Base-by-base conservation (phyloP, 2,113 vertebrate genomes). In the Pungitius pungitius region DNA sequence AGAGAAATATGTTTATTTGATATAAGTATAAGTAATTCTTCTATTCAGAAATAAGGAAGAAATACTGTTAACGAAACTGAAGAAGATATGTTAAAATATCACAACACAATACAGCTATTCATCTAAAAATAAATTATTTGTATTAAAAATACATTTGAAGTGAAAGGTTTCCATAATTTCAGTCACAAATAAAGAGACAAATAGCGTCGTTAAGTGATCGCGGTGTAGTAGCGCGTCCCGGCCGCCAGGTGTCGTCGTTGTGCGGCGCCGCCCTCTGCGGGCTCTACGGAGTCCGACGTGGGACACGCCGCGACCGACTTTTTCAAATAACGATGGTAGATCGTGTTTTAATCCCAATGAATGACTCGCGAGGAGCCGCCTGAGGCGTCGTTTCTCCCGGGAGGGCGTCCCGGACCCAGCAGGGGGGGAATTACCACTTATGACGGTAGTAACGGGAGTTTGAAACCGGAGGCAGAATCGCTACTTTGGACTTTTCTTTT, bases 211-310 rank as follows among this genome's bases (percentile, higher is more conserved):
- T 35, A 1, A n/a, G n/a, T 18, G n/a, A 22, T 22, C 4, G n/a
- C 0, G 13, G 1, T 62, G 76, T 5, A 13, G 33, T 75, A 37
- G 0, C 58, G 1, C 55, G 2, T 6, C n/a, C 2, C 52, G 0
- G 30, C 81, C 85, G 17, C 1, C 37, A 83, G 89, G 30, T 5
- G 85, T 75, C 85, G 45, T 30, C 26, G 42, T 67, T 80, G 14
- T 35, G 55, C 73, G 3, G 9, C 40, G 27, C 3, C 52, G 1
- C 5, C 4, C 4, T 1, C 43, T 35, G 22, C 67, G n/a, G 49
- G 2, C 7, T 84, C 42, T 87, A 87, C 85, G 85, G 87, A n/a
- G 69, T 37, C 80, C n/a, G 80, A 13, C 2, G 8, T 3, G 78
- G 82, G 78, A 80, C 86, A 88, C 17, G 3, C 11, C 1, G 1